Evolutionary conservation across 1,140 invertebrate species (phyloP).

Genomic region (Ericerus pela): DNA sequence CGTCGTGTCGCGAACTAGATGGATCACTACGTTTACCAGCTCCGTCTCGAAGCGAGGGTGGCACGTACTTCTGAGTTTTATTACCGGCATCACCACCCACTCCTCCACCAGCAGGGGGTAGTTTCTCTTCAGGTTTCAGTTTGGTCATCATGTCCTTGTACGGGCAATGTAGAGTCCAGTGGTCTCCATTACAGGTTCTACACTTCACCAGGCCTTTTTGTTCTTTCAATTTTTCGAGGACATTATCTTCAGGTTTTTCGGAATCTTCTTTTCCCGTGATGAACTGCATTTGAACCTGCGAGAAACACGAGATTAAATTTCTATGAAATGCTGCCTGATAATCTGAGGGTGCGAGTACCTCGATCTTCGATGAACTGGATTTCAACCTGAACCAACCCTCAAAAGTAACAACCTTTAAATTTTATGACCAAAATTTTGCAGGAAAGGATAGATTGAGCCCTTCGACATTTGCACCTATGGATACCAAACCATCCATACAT

Average conservation of each 20-base stretch:
- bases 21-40: conserved; percentile 55
- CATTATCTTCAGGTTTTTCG: conserved; percentile 70
- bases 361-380: too few relatives aligned
- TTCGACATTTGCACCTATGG: too few relatives aligned
- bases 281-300: conserved; percentile 58
- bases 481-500: too few relatives aligned
- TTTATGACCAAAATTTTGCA: too few relatives aligned
- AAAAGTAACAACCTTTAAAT: too few relatives aligned
- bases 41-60: conserved; percentile 73
- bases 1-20: conserved; percentile 44
- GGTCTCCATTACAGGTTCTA: conserved; percentile 86
- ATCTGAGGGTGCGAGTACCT: too few relatives aligned
- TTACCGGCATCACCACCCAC: conserved; percentile 34
- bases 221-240: conserved; percentile 55
- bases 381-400: too few relatives aligned
- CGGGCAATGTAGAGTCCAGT: conserved; percentile 94
- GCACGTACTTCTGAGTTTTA: conserved; percentile 53
- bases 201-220: conserved; percentile 79
- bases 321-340: too few relatives aligned
- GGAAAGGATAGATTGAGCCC: too few relatives aligned
- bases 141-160: conserved; percentile 77
- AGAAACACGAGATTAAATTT: too few relatives aligned
- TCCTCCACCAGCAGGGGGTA: conserved; percentile 26
- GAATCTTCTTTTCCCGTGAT: conserved; percentile 74
- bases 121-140: conserved; percentile 12